These are phyloP conservation scores for Bufo bufo DNA, from an alignment of 2,113 vertebrate species.

Conservation along the genomic window DNA sequence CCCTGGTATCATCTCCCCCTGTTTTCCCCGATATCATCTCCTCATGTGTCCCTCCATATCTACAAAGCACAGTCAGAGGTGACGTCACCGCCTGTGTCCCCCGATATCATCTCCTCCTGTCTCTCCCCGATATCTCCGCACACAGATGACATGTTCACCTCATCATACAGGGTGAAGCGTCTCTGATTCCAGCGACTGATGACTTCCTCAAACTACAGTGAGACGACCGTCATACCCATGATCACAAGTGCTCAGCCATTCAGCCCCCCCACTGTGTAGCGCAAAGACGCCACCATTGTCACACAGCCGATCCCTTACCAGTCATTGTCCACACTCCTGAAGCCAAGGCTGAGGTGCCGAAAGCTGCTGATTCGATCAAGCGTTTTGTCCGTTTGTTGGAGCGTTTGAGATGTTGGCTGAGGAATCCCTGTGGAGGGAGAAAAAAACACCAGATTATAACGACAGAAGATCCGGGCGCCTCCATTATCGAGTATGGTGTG, in stretches of 20 bases:
- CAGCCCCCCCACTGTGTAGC: no score
- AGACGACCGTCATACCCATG: not conserved
- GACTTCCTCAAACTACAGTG: not conserved
- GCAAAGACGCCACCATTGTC: not conserved
- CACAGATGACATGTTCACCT: not conserved
- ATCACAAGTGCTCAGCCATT: not conserved
- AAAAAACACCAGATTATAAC: conserved; percentile 66
- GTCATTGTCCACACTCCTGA: conserved; percentile 93
- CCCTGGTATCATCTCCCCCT: no score
- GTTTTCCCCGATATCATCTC: no score
- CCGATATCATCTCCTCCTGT: not conserved
- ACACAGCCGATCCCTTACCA: not conserved
- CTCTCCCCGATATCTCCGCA: not conserved
- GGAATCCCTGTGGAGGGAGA: conserved; percentile 83
- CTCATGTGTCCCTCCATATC: no score
- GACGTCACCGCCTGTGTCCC: no score
- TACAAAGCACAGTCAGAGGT: no score
- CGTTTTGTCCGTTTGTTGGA: conserved; percentile 98
- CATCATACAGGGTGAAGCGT: not conserved
- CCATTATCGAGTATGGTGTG: not conserved
- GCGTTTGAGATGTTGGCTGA: conserved; percentile 91
- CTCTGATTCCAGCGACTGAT: not conserved
- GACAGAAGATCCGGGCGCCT: conserved; percentile 2
- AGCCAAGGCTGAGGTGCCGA: conserved; percentile 93
- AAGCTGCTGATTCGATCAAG: conserved; percentile 99